A percentile compares a stretch with the other conserved stretches of the same genome.
Conservation (phyloP, 2,888 invertebrate genomes). For the Andrena minutula region DNA sequence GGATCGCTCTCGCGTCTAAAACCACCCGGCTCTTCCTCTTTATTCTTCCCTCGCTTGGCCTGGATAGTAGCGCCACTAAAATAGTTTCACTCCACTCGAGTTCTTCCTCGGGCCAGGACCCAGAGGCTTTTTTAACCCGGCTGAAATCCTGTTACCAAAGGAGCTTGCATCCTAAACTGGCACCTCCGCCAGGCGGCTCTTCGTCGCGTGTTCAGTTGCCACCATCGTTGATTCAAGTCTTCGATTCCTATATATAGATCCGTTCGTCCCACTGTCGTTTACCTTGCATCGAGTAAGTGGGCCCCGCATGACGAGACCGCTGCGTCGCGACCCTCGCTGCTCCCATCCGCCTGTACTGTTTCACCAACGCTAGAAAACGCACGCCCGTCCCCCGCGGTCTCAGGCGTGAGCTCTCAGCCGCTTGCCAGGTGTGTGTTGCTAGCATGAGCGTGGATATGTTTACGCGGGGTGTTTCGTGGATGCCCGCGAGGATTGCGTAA, state of each 20-base stretch:
- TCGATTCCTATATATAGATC: background rate
- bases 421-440: too few relatives aligned
- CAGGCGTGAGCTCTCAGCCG: too few relatives aligned
- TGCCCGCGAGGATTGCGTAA: constrained; percentile 72
- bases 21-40: background rate
- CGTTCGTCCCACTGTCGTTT: background rate
- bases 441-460: constrained; percentile 50
- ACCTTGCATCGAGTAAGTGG: background rate
- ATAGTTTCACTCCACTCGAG: background rate
- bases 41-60: background rate
- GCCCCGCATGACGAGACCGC: background rate
- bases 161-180: background rate
- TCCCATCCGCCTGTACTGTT: background rate
- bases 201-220: background rate
- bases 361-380: too few relatives aligned
- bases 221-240: background rate
- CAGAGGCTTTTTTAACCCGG: background rate
- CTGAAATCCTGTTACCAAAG: background rate
- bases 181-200: background rate
- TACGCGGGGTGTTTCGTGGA: constrained; percentile 30
- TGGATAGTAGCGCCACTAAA: background rate
- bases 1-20: background rate
- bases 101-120: background rate
- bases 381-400: too few relatives aligned
- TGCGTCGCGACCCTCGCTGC: background rate